These are phyloP conservation scores for Acrobasis repandana DNA, from an alignment of 2,888 invertebrate genomes.

Conservation along the genomic window DNA sequence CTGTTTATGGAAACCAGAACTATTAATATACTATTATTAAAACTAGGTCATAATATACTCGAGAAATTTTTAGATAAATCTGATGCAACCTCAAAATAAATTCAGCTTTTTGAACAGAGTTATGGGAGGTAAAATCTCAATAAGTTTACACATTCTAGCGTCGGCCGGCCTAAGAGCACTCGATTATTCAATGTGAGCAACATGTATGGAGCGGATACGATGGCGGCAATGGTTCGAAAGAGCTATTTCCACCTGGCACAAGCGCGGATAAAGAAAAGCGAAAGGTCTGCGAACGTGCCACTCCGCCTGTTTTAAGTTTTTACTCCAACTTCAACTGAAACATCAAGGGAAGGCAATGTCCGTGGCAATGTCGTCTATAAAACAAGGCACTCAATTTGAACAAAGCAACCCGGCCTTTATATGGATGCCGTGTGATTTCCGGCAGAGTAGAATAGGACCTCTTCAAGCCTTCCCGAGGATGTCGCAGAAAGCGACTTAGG, in stretches of 20 bases:
- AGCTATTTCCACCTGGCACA: conserved; percentile 58
- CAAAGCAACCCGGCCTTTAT: not conserved
- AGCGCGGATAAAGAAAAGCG: conserved; percentile 34
- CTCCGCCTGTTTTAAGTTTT: conserved; percentile 1
- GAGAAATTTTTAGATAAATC: no score
- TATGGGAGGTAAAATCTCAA: conserved; percentile 18
- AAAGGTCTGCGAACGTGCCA: conserved; percentile 18
- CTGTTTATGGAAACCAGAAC: no score
- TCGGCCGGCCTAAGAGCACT: conserved; percentile 39
- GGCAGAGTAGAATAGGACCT: no score
- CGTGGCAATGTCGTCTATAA: not conserved
- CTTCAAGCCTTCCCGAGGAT: no score
- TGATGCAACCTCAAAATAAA: not conserved
- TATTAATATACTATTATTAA: no score
- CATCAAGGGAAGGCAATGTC: not conserved
- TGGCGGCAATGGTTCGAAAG: conserved; percentile 55
- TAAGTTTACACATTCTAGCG: conserved; percentile 25
- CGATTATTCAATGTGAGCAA: conserved; percentile 60
- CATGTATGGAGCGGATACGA: conserved; percentile 44
- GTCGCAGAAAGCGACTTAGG: no score
- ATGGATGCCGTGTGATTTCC: no score
- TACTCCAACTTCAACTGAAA: not conserved
- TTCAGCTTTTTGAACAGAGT: not conserved
- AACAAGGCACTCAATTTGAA: conserved; percentile 1
- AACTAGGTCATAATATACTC: no score